phyloP scores from a whole-genome alignment of 2,888 invertebrate species.

The Pecten maximus region DNA sequence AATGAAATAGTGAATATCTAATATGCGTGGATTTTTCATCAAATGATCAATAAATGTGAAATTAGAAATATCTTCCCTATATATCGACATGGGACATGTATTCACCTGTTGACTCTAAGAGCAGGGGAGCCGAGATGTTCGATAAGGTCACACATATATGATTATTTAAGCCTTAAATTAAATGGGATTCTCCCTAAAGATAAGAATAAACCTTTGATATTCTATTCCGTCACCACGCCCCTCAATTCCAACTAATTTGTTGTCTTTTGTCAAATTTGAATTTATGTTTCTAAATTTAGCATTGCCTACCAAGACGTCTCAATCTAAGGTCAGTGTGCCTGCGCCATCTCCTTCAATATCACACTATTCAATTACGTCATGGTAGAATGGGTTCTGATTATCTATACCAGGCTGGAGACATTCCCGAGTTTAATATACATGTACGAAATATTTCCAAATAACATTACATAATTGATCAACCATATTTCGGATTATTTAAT shows the following conservation, averaged over 20 bases:
- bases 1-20: background rate
- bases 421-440: background rate
- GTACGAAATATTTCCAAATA: background rate
- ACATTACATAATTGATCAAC: background rate
- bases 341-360: background rate
- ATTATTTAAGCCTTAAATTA: background rate
- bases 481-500: background rate
- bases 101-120: background rate
- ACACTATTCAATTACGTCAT: background rate
- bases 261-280: background rate
- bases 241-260: background rate
- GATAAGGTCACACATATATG: background rate
- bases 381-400: background rate
- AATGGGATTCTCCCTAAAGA: background rate
- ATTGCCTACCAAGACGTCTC: background rate
- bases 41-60: background rate
- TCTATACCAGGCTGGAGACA: background rate
- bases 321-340: background rate
- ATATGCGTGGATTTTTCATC: background rate
- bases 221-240: background rate
- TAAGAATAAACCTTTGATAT: background rate
- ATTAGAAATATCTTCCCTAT: background rate
- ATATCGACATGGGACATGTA: background rate
- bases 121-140: background rate
- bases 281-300: background rate